Evolutionary conservation across 2,888 invertebrate species (phyloP).

Genomic region (Linyphia triangularis): DNA sequence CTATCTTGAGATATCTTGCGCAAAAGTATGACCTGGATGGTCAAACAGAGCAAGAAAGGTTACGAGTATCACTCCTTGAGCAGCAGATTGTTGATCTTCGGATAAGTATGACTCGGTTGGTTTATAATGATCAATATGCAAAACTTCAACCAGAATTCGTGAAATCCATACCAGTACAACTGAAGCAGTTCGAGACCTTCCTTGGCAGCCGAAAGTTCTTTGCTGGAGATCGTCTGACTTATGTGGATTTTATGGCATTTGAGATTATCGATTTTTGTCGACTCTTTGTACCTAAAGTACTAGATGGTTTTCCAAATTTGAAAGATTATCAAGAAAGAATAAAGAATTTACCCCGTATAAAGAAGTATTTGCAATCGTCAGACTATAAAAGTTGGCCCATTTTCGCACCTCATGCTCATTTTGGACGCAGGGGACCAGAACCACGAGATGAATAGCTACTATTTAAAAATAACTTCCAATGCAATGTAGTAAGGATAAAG

Average conservation of each 20-base stretch:
- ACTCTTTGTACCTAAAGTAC: conserved; percentile 5
- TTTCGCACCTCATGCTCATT: conserved; percentile 1
- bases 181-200: conserved; percentile 53
- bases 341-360: conserved; percentile 66
- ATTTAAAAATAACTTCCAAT: no score
- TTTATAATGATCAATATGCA: conserved; percentile 79
- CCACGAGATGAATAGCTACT: neutral
- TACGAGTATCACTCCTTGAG: conserved; percentile 66
- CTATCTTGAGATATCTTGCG: conserved; percentile 76
- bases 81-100: conserved; percentile 79
- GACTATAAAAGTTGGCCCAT: conserved; percentile 37
- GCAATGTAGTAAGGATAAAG: no score
- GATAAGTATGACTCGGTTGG: conserved; percentile 79
- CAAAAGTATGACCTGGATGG: conserved; percentile 68
- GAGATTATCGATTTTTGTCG: conserved; percentile 72
- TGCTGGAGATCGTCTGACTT: conserved; percentile 75
- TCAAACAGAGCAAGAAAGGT: conserved; percentile 41
- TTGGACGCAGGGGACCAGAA: conserved; percentile 16
- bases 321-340: conserved; percentile 58
- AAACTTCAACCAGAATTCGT: conserved; percentile 22
- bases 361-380: conserved; percentile 48
- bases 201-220: conserved; percentile 71
- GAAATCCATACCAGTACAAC: conserved; percentile 39
- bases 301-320: conserved; percentile 58
- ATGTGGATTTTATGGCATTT: conserved; percentile 76